Evolutionary conservation across 2,113 vertebrate species (phyloP), one percentile per base, ranked within the genome.

Genomic region (Saguinus imperator): DNA sequence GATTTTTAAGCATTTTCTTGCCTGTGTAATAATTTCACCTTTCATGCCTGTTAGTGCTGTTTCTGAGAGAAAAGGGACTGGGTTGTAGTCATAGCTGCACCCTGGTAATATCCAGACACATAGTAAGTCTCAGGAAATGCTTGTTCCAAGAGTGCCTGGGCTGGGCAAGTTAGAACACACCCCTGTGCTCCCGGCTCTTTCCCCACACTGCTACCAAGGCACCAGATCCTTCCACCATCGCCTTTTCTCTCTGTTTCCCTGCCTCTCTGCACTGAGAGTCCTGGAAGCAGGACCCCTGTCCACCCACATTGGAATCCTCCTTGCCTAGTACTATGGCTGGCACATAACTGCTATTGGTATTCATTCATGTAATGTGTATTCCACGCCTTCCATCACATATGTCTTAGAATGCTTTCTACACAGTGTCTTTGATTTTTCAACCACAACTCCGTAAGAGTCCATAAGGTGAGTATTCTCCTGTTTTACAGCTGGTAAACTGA

Each of bases 401-500:
- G 14, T 58, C 75, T 73, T 64, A 16, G 3, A 64, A 70, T 23
- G 16, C 12, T 82, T 72, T 68, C 11, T 25, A 50, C 8, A 25
- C 14, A 23, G 25, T 80, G n/a, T 50, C 16, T 66, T 84, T 40
- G 66, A 32, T 61, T 73, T 93, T 88, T 70, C 93, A 84, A 32
- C 14, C 20, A 40, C 11, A 73, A n/a, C 37, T 86, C 81, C 2
- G 0, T 32, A 35, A 61, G 20, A 45, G 3, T 40, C 77, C 8
- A 11, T 76, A 50, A 80, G 3, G 21, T 73, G 27, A 11, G 17
- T 50, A 12, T 73, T 91, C 58, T 91, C 35, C 87, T 35, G 23
- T 96, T 94, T 87, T 85, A 75, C 25, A 84, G 64, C 64, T 58
- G 40, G 57, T n/a, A 82, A 61, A 43, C 50, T n/a, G 84, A 96